phyloP scores from a whole-genome alignment of 2,797 vertebrate genomes.

The Danio tinwini region DNA sequence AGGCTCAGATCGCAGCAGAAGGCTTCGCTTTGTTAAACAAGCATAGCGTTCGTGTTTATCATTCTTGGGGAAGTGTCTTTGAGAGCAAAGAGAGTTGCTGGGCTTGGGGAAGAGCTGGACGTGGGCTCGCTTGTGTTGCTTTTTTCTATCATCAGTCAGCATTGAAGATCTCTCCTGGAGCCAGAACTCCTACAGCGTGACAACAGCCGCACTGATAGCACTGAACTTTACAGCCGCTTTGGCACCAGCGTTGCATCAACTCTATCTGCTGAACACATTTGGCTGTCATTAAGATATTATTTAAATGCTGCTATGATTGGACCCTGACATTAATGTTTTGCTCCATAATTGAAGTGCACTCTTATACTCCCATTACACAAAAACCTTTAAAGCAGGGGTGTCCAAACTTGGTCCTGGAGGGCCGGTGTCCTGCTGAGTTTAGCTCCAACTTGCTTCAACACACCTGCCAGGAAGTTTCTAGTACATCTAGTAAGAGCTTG shows the following conservation, averaged over 20 bases:
- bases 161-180: conserved; percentile 38
- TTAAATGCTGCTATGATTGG: background rate
- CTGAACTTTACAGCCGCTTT: conserved; percentile 47
- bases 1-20: conserved; percentile 58
- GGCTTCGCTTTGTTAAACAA: conserved; percentile 61
- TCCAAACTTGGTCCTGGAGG: too few species aligned
- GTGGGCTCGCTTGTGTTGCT: conserved; percentile 27
- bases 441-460: too few species aligned
- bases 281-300: background rate
- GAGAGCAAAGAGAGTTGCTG: conserved; percentile 45
- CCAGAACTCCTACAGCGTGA: conserved; percentile 50
- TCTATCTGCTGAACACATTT: conserved; percentile 19
- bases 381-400: too few species aligned
- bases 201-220: conserved; percentile 55
- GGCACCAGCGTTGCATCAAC: conserved; percentile 4
- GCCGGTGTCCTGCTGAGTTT: too few species aligned
- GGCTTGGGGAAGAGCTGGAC: conserved; percentile 36
- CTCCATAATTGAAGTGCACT: background rate
- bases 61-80: conserved; percentile 61
- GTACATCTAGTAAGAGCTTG: too few species aligned
- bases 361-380: too few species aligned
- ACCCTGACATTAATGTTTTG: background rate
- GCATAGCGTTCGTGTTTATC: conserved; percentile 62
- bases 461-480: too few species aligned
- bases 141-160: conserved; percentile 56